Evolutionary conservation across 2,113 vertebrate genomes (phyloP).

Genomic region (Engystomops pustulosus): DNA sequence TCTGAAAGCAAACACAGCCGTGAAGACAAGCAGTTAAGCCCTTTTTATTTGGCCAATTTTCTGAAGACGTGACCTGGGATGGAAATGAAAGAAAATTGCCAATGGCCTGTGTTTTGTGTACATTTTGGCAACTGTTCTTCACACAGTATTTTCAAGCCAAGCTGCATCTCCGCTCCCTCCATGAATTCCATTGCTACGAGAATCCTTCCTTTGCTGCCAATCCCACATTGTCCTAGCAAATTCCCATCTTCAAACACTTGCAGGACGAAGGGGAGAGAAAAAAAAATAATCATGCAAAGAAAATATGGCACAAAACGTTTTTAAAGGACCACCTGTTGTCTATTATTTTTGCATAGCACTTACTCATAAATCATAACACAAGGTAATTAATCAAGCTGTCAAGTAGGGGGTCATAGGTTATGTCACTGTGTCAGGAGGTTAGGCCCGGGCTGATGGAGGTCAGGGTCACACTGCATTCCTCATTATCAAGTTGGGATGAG

Average conservation of each 20-base stretch:
- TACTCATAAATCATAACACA: conserved; percentile 99
- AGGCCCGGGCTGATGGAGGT: conserved; percentile 95
- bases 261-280: conserved; percentile 28
- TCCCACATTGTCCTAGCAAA: conserved; percentile 78
- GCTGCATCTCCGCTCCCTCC: conserved; percentile 61
- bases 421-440: conserved; percentile 93
- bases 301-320: conserved; percentile 85
- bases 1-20: conserved; percentile 82
- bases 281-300: conserved; percentile 82
- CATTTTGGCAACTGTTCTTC: conserved; percentile 70
- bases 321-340: conserved; percentile 98
- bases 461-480: conserved; percentile 99
- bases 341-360: conserved; percentile 99
- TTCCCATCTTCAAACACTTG: conserved; percentile 69
- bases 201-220: conserved; percentile 71
- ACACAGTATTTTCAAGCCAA: conserved; percentile 65
- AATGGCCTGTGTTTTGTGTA: conserved; percentile 72
- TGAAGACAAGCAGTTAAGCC: conserved; percentile 74
- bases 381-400: conserved; percentile 99
- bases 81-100: conserved; percentile 73
- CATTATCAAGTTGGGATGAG: conserved; percentile 99
- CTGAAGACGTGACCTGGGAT: conserved; percentile 83
- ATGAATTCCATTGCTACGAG: conserved; percentile 72
- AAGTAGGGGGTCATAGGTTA: conserved; percentile 95
- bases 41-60: conserved; percentile 83